These are phyloP conservation scores for Mastomys natalensis DNA, from an alignment of 2,113 vertebrate species.

Conservation along the genomic window DNA sequence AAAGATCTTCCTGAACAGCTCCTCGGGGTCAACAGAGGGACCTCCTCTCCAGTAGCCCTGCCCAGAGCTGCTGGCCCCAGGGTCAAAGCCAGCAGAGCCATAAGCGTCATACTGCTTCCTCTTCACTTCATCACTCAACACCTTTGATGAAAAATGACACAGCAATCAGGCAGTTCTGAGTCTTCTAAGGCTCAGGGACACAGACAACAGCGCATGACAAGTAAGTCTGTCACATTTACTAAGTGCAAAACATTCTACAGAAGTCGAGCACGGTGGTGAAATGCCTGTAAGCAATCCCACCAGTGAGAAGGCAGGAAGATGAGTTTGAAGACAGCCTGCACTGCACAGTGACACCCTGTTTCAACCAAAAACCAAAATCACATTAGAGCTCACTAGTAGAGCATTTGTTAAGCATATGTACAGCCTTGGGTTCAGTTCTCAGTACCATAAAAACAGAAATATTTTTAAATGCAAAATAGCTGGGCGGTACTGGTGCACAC, in stretches of 20 bases:
- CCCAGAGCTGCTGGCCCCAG: conserved; percentile 84
- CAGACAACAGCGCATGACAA: neutral
- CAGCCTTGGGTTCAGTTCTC: neutral
- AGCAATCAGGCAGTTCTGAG: rapidly evolving
- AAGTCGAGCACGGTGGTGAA: neutral
- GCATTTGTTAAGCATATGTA: neutral
- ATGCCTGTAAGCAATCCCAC: neutral
- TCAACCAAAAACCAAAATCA: neutral
- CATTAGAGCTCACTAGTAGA: neutral
- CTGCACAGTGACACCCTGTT: neutral
- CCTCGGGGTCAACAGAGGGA: conserved; percentile 92
- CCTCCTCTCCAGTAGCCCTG: conserved; percentile 94
- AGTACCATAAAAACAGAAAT: neutral
- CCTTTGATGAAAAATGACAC: conserved; percentile 76
- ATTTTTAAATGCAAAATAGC: neutral
- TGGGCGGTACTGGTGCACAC: neutral
- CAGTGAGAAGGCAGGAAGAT: neutral
- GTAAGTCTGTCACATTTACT: neutral
- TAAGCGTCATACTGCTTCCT: conserved; percentile 96
- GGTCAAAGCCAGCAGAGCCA: conserved; percentile 91
- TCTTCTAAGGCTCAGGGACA: rapidly evolving
- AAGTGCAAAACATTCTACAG: neutral
- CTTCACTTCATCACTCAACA: conserved; percentile 95
- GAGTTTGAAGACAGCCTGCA: neutral
- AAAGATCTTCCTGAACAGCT: conserved; percentile 98